These are phyloP conservation scores for Parnassius orleans DNA, from an alignment of 2,888 invertebrate genomes.

Conservation along the genomic window DNA sequence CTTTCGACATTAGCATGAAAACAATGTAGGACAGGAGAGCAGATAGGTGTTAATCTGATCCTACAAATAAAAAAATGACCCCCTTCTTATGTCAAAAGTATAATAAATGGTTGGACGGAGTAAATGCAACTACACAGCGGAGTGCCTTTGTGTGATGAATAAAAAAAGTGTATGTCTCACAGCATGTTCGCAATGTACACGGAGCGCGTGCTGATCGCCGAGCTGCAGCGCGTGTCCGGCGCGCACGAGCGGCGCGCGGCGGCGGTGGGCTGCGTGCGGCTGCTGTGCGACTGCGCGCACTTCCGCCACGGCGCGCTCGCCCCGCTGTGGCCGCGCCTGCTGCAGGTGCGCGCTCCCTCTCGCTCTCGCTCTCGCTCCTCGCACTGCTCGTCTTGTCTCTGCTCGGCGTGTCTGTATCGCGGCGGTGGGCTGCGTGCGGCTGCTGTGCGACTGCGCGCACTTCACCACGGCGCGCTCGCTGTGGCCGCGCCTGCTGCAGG, in stretches of 20 bases:
- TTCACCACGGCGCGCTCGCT: no score
- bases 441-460: no score
- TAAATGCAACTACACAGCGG: neutral
- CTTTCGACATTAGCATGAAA: no score
- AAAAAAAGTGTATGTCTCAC: conserved; percentile 14
- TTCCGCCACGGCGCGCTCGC: conserved; percentile 81
- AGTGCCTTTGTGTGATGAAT: no score
- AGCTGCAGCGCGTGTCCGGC: conserved; percentile 93
- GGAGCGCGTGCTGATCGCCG: conserved; percentile 92
- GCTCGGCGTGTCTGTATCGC: no score
- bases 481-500: no score
- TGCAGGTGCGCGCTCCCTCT: conserved; percentile 66
- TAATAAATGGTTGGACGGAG: neutral
- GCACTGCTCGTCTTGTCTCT: neutral
- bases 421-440: no score
- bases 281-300: conserved; percentile 89
- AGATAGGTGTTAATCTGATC: no score
- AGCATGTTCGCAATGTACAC: conserved; percentile 98
- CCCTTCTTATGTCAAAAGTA: neutral
- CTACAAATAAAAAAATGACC: no score
- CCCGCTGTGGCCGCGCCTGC: conserved; percentile 80
- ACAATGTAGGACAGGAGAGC: no score
- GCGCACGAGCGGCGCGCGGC: conserved; percentile 93
- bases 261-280: conserved; percentile 92
- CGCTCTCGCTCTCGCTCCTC: neutral